phyloP scores from a whole-genome alignment of 2,797 vertebrate species.

The Yasuhikotakia modesta region DNA sequence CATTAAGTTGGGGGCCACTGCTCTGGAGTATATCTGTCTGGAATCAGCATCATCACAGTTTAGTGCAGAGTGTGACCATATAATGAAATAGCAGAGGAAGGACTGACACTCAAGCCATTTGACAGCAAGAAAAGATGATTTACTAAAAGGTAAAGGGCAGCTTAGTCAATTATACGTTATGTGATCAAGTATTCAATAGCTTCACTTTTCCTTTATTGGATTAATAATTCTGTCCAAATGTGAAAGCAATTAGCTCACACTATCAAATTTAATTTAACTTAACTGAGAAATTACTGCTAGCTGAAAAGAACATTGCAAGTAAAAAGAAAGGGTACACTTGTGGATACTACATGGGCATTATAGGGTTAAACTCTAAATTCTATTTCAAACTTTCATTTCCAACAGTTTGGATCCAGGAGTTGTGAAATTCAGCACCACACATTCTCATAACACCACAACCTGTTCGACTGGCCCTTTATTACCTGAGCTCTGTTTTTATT shows the following conservation, averaged over 20 bases:
- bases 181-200: background rate
- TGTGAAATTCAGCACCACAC: conserved; percentile 14
- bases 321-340: background rate
- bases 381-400: background rate
- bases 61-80: conserved; percentile 3
- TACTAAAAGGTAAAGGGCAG: conserved; percentile 7
- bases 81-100: conserved; percentile 19
- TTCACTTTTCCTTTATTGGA: background rate
- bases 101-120: conserved; percentile 10
- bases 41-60: background rate
- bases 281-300: background rate
- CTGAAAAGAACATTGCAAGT: background rate
- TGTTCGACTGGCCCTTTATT: conserved; percentile 48
- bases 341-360: background rate
- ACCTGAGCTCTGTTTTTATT: conserved; percentile 47
- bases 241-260: too few species aligned
- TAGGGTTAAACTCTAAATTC: background rate
- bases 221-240: too few species aligned
- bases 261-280: too few species aligned
- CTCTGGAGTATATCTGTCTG: conserved; percentile 25
- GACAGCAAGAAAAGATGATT: background rate
- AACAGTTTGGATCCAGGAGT: background rate
- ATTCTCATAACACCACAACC: conserved; percentile 21
- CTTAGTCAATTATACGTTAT: background rate
- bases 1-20: conserved; percentile 9